phyloP scores from a whole-genome alignment of 2,888 invertebrate species.

The Bhutanitis thaidina region DNA sequence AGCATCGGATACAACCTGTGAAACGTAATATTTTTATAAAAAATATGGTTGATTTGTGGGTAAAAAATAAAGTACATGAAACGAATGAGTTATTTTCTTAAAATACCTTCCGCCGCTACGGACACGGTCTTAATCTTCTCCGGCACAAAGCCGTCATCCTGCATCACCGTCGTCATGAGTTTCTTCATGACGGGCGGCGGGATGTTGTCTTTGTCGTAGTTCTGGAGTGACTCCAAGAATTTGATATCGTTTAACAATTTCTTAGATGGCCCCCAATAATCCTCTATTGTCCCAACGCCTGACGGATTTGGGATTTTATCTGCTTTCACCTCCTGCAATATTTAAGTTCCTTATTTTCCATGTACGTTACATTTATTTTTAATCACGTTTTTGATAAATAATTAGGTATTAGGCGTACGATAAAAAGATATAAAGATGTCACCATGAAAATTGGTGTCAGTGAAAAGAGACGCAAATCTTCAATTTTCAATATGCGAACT shows the following conservation, averaged over 20 bases:
- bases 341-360: background rate
- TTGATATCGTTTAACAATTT: constrained; percentile 93
- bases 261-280: constrained; percentile 96
- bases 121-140: constrained; percentile 93
- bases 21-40: no score
- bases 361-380: no score
- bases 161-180: constrained; percentile 88
- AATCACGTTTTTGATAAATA: no score
- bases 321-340: constrained; percentile 88
- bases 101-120: constrained; percentile 90
- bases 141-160: constrained; percentile 93
- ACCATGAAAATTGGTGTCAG: no score
- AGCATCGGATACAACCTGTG: no score
- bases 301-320: constrained; percentile 91
- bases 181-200: constrained; percentile 90
- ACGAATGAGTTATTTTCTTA: background rate
- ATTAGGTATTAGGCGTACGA: no score
- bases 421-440: no score
- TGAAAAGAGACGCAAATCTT: no score
- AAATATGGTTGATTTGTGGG: no score
- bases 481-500: no score
- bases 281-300: constrained; percentile 91
- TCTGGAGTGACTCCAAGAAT: constrained; percentile 91
- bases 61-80: no score
- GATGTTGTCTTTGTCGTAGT: constrained; percentile 97